phyloP scores from a whole-genome alignment of 1,140 invertebrate species.

The Drosophila obscura region DNA sequence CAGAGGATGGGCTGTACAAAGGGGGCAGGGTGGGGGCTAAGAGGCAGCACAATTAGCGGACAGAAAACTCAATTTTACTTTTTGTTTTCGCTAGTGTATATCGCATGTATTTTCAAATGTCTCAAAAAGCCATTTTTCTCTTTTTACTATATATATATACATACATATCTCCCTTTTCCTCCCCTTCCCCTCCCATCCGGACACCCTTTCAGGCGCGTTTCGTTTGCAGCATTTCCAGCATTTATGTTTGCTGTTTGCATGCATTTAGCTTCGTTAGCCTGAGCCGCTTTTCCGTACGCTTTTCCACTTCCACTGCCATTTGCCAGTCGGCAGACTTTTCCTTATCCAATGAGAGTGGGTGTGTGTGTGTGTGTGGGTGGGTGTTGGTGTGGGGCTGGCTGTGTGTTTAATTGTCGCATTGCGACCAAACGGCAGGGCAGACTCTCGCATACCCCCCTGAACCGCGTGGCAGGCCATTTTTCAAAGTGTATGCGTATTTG shows the following conservation, averaged over 20 bases:
- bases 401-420: slow-evolving; percentile 70
- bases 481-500: slow-evolving; percentile 26
- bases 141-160: too few relatives aligned
- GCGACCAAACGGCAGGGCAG: slow-evolving; percentile 19
- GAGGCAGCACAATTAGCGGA: not conserved
- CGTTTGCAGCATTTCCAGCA: not conserved
- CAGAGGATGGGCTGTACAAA: not conserved
- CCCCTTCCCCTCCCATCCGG: too few relatives aligned
- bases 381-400: slow-evolving; percentile 4
- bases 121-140: too few relatives aligned
- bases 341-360: slow-evolving; percentile 12
- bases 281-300: slow-evolving; percentile 46
- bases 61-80: not conserved
- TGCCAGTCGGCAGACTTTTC: slow-evolving; percentile 16
- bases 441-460: not conserved
- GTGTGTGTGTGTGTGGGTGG: slow-evolving; percentile 14
- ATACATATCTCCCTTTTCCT: too few relatives aligned
- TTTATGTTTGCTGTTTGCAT: slow-evolving; percentile 66
- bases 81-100: not conserved
- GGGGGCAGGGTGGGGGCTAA: not conserved
- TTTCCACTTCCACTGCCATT: slow-evolving; percentile 1
- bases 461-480: slow-evolving; percentile 55
- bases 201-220: not conserved
- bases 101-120: too few relatives aligned
- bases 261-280: slow-evolving; percentile 73